Conservation (phyloP, 1,140 invertebrate species). For the Eulimnadia texana region DNA sequence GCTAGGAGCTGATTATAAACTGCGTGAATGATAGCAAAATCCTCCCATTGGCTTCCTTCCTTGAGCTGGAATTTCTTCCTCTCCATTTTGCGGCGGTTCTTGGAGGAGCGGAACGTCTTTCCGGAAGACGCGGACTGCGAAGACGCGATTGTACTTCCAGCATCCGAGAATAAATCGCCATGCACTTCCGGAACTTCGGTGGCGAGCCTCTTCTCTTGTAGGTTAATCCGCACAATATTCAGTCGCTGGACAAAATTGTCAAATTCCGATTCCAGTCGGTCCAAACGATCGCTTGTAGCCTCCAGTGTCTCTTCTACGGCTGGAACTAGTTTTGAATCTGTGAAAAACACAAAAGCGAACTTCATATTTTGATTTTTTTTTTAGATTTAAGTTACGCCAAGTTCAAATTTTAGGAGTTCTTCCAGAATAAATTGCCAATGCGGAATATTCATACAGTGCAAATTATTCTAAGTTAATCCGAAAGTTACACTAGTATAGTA, state of each 20-base stretch:
- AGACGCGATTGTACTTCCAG: conserved; percentile 11
- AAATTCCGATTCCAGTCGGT: conserved; percentile 39
- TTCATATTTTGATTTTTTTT: background rate
- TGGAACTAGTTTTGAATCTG: conserved; percentile 40
- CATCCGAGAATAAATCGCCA: conserved; percentile 13
- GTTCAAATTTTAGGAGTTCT: too few relatives aligned
- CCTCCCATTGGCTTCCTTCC: conserved; percentile 78
- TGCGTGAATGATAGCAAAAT: conserved; percentile 63
- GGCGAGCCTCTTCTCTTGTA: conserved; percentile 30
- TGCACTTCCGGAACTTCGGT: conserved; percentile 1
- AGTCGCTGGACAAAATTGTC: conserved; percentile 43
- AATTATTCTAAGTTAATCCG: too few relatives aligned
- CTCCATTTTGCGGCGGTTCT: conserved; percentile 67
- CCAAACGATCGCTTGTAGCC: conserved; percentile 32
- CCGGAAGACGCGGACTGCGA: conserved; percentile 12
- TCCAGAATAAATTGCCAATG: too few relatives aligned
- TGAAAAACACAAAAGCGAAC: background rate
- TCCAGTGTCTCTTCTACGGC: conserved; percentile 36
- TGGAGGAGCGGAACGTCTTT: conserved; percentile 47
- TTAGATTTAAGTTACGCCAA: background rate
- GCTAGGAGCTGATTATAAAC: conserved; percentile 36
- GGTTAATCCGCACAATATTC: conserved; percentile 36
- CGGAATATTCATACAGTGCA: too few relatives aligned
- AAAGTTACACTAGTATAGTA: too few relatives aligned
- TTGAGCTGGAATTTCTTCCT: conserved; percentile 71